These are phyloP conservation scores for Leptopilina drosophilae DNA, from an alignment of 2,888 invertebrate genomes.

Conservation along the genomic window DNA sequence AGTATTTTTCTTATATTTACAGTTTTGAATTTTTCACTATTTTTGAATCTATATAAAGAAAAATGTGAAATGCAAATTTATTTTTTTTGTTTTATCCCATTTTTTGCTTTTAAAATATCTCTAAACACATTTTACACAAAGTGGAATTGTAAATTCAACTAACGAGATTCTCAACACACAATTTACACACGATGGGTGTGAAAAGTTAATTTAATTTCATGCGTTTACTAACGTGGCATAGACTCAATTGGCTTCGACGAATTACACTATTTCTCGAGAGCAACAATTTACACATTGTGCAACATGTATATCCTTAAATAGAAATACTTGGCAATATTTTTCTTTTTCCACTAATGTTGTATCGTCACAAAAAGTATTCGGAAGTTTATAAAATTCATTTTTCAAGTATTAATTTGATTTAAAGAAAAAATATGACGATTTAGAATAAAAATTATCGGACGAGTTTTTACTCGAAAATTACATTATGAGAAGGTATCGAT, in stretches of 20 bases:
- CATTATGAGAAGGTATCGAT: no score
- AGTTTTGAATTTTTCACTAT: no score
- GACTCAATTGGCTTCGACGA: conserved; percentile 51
- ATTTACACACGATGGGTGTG: conserved; percentile 25
- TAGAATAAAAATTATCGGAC: not conserved
- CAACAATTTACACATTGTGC: conserved; percentile 34
- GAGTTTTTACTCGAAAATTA: not conserved
- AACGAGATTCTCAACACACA: conserved; percentile 7
- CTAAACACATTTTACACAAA: not conserved
- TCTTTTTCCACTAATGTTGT: not conserved
- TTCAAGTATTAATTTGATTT: no score
- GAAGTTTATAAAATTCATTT: not conserved
- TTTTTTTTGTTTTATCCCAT: not conserved
- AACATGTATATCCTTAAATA: conserved; percentile 33
- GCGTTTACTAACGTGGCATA: conserved; percentile 29
- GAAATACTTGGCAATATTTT: conserved; percentile 34
- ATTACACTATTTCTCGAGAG: conserved; percentile 42
- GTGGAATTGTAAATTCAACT: conserved; percentile 9
- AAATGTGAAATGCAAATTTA: not conserved
- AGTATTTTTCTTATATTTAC: no score
- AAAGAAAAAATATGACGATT: not conserved
- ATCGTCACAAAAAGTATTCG: not conserved
- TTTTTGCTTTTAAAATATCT: conserved; percentile 12
- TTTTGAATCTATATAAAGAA: no score
- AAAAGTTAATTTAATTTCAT: conserved; percentile 30